These are phyloP conservation scores for Anorthoa munda DNA, from an alignment of 2,888 invertebrate species.

Conservation along the genomic window DNA sequence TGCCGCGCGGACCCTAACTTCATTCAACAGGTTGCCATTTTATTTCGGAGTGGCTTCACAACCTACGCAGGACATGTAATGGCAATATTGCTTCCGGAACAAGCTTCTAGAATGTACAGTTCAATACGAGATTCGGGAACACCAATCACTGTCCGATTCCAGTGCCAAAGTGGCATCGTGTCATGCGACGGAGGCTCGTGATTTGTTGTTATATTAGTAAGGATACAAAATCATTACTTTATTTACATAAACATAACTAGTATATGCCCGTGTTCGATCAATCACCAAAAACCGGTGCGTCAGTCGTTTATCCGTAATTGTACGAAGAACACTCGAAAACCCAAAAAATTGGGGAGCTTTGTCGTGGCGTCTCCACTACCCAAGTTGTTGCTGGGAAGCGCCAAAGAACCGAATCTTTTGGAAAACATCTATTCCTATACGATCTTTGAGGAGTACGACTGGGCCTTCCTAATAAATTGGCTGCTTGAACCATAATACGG, in stretches of 20 bases:
- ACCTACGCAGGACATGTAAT: conserved; percentile 5
- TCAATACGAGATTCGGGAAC: background rate
- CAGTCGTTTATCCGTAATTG: too few species aligned
- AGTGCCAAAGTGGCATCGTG: background rate
- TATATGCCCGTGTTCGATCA: background rate
- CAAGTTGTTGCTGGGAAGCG: background rate
- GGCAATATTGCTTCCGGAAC: conserved; percentile 2
- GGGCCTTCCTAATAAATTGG: background rate
- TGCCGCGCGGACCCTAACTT: background rate
- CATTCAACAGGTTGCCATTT: background rate
- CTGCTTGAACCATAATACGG: background rate
- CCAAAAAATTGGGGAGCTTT: background rate
- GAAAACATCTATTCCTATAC: too few species aligned
- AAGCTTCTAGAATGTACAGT: background rate
- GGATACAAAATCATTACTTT: conserved; percentile 32
- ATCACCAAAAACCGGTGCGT: background rate
- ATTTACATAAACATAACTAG: conserved; percentile 1
- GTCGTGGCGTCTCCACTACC: background rate
- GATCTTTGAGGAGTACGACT: background rate
- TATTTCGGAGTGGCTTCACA: conserved; percentile 14
- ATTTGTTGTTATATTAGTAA: conserved; percentile 17
- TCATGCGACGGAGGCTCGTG: background rate
- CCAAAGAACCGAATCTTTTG: background rate
- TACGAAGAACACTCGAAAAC: background rate
- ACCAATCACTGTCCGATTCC: conserved; percentile 14